Evolutionary conservation across 2,888 invertebrate species (phyloP).

Genomic region (Cosmia trapezina): DNA sequence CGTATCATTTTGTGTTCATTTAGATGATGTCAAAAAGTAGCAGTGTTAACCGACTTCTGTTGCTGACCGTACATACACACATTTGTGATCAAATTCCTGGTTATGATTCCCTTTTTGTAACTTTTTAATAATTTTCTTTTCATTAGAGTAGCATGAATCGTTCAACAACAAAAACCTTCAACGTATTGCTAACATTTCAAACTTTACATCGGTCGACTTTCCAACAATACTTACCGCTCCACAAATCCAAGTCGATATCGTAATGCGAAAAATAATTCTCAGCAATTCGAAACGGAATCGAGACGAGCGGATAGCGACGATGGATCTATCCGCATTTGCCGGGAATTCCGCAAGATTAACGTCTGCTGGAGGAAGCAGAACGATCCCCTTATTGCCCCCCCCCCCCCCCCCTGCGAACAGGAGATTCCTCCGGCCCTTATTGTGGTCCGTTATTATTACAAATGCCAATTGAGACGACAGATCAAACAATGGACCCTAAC

Average conservation of each 20-base stretch:
- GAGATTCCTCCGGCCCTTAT: conserved; percentile 50
- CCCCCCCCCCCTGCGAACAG: conserved; percentile 3
- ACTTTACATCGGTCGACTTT: conserved; percentile 29
- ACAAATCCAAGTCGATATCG: conserved; percentile 53
- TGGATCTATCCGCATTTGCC: conserved; percentile 73
- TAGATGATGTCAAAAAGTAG: too few relatives aligned
- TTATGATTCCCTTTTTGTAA: neutral
- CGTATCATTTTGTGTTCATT: too few relatives aligned
- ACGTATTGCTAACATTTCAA: conserved; percentile 27
- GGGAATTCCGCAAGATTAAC: conserved; percentile 82
- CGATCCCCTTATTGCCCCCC: conserved; percentile 41
- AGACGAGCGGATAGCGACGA: conserved; percentile 66
- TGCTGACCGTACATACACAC: neutral
- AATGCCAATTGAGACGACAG: conserved; percentile 72
- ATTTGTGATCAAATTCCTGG: neutral
- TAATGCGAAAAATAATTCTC: conserved; percentile 66
- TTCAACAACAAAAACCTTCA: neutral
- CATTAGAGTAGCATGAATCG: neutral
- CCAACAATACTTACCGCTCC: conserved; percentile 41
- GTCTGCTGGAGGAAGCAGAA: conserved; percentile 68
- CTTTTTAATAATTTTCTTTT: neutral
- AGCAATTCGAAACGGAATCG: conserved; percentile 66
- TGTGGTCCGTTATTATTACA: conserved; percentile 73
- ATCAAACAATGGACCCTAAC: conserved; percentile 65
- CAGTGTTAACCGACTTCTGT: too few relatives aligned